Evolutionary conservation across 2,888 invertebrate genomes (phyloP), one percentile per base, ranked within the genome.

Genomic region (Quadriops clusia): DNA sequence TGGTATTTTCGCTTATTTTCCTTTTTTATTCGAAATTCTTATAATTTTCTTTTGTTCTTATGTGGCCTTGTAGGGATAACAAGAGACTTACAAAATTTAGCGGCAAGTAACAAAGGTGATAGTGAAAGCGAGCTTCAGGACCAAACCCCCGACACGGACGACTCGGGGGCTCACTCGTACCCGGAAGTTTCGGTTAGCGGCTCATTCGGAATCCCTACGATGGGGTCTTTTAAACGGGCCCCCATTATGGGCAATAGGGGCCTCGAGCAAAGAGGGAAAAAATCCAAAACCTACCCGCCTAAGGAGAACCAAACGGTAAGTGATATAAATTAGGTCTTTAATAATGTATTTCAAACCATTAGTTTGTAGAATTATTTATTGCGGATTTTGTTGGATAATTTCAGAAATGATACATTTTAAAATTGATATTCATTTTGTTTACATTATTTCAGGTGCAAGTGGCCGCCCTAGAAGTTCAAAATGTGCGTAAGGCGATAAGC

Each of bases 381-480:
- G n/a, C n/a, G n/a, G n/a, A n/a, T n/a, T n/a, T n/a, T n/a, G n/a
- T n/a, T n/a, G n/a, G n/a, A n/a, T n/a, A n/a, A n/a, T n/a, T n/a
- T n/a, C n/a, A n/a, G n/a, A n/a, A n/a, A n/a, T n/a, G n/a, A n/a
- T n/a, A n/a, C n/a, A n/a, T n/a, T n/a, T n/a, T n/a, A n/a, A n/a
- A n/a, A n/a, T n/a, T n/a, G n/a, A n/a, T n/a, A n/a, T n/a, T n/a
- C n/a, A n/a, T 40, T 10, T 23, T 9, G 7, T 23, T 23, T 8
- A 7, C 9, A 13, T 33, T 12, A 8, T 42, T 70, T 70, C 28
- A 60, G 46, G 77, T 85, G 17, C 83, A 86, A 48, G 85, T 93
- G 39, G 93, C 90, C 30, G 90, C 93, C 12, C 67, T 94, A 45
- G 94, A 94, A 63, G 90, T 91, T 42, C 87, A 90, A 64, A 94